A percentile compares a stretch with the other conserved stretches of the same genome.
These are phyloP conservation scores for Chitala chitala DNA, from an alignment of 2,113 vertebrate genomes.

Conservation along the genomic window DNA sequence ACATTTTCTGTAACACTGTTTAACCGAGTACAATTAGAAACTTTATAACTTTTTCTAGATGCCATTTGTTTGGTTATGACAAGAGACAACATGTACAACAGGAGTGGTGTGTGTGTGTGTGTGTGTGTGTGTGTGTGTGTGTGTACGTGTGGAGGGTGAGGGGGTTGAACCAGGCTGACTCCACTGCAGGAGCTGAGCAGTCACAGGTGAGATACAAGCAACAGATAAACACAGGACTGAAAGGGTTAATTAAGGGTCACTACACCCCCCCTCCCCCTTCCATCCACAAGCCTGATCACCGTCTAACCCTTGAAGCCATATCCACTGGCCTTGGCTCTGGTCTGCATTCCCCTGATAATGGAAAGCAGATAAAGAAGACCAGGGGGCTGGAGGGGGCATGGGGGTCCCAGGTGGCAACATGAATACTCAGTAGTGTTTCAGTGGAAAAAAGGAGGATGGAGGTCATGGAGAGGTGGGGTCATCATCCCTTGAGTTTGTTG, in stretches of 20 bases:
- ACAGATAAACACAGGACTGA: slow-evolving; percentile 19
- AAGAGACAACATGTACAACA: no score
- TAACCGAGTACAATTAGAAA: background rate
- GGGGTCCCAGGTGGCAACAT: background rate
- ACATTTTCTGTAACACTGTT: background rate
- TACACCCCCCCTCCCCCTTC: slow-evolving; percentile 6
- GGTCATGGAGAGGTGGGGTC: background rate
- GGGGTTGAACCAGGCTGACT: background rate
- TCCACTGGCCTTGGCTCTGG: slow-evolving; percentile 24
- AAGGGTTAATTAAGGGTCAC: slow-evolving; percentile 33
- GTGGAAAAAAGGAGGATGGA: background rate
- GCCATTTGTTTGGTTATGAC: background rate
- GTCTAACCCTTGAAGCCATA: slow-evolving; percentile 15
- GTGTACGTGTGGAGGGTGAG: background rate
- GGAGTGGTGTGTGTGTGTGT: background rate
- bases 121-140: background rate
- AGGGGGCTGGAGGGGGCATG: slow-evolving; percentile 15
- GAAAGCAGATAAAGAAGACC: slow-evolving; percentile 33
- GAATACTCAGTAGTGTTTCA: background rate
- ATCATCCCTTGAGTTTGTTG: background rate
- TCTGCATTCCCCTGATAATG: slow-evolving; percentile 39
- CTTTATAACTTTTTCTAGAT: background rate
- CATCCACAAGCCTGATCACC: background rate
- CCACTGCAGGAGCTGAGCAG: background rate
- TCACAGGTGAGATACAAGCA: background rate